Evolutionary conservation across 1,140 invertebrate genomes (phyloP).

Genomic region (Chionoecetes opilio): DNA sequence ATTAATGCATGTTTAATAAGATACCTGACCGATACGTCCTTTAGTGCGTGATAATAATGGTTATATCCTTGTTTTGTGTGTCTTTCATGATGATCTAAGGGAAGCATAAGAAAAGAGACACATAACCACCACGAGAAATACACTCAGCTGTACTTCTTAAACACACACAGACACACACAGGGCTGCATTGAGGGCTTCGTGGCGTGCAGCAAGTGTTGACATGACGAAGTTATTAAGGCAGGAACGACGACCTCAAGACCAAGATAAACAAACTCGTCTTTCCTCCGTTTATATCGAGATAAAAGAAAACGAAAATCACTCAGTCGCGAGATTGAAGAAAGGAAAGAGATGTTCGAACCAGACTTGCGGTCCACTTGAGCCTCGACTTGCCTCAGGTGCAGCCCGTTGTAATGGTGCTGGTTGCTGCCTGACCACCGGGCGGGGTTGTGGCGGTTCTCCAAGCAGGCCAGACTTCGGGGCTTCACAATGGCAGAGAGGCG

Average conservation of each 20-base stretch:
- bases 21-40: neutral
- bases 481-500: neutral
- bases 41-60: too few relatives aligned
- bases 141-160: too few relatives aligned
- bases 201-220: neutral
- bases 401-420: neutral
- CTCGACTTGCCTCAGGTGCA: neutral
- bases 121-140: too few relatives aligned
- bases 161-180: neutral
- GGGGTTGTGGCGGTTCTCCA: neutral
- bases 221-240: too few relatives aligned
- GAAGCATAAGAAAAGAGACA: too few relatives aligned
- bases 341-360: neutral
- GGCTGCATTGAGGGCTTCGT: neutral
- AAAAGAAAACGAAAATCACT: slow-evolving; percentile 6
- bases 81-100: too few relatives aligned
- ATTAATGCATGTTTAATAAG: neutral
- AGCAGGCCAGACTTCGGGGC: neutral
- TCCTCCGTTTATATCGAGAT: neutral
- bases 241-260: neutral
- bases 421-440: neutral
- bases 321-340: neutral
- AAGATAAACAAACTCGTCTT: neutral
- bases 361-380: neutral
- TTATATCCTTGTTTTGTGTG: too few relatives aligned